phyloP scores from a whole-genome alignment of 2,797 vertebrate species.

The Xerus rutilus region DNA sequence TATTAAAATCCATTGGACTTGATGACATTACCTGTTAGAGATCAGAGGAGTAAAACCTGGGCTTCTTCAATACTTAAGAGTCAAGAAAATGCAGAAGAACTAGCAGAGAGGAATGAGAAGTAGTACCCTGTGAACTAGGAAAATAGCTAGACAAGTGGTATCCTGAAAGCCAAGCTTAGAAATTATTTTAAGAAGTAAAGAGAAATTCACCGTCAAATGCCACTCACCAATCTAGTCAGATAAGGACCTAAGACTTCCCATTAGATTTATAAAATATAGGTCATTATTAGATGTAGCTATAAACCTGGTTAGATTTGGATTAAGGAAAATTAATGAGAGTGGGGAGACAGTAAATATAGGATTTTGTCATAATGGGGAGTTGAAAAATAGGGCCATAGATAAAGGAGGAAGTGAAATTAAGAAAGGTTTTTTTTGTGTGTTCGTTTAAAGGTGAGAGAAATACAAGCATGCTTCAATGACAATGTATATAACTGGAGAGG shows the following conservation, averaged over 20 bases:
- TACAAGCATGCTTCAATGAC: background rate
- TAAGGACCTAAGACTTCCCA: background rate
- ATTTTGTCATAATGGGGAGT: background rate
- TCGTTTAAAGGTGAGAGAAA: background rate
- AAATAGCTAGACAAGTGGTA: background rate
- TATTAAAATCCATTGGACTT: background rate
- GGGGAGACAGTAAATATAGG: background rate
- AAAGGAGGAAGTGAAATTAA: background rate
- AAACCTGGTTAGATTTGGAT: background rate
- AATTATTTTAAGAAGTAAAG: background rate
- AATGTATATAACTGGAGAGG: background rate
- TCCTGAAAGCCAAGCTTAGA: background rate
- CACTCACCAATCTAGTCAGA: background rate
- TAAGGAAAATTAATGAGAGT: background rate
- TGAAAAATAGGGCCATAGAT: background rate
- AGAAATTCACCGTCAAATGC: background rate
- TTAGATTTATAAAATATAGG: background rate
- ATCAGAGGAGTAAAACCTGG: background rate
- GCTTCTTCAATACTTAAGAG: background rate
- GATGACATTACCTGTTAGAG: background rate
- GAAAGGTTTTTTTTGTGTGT: background rate
- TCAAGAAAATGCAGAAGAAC: background rate
- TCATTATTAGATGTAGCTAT: background rate
- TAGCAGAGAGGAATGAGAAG: background rate
- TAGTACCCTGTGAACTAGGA: background rate